Conservation (phyloP, 2,888 invertebrate genomes). For the Nomada fabriciana region DNA sequence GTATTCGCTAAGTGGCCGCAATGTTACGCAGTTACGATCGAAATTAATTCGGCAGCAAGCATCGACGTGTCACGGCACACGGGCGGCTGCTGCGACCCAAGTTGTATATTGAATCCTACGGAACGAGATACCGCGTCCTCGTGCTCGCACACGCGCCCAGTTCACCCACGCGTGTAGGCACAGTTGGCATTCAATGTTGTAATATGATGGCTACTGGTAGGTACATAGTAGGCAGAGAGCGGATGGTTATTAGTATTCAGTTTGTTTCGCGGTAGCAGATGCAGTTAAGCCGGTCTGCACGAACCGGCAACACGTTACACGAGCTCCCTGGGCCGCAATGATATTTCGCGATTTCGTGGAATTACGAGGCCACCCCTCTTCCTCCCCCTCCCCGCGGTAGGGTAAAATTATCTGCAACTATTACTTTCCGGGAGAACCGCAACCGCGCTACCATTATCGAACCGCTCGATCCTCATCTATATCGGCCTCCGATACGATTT, state of each 20-base stretch:
- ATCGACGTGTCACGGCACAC: conserved; percentile 49
- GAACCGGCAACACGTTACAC: conserved; percentile 70
- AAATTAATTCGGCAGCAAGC: conserved; percentile 65
- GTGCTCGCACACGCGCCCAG: background rate
- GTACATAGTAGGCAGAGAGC: conserved; percentile 44
- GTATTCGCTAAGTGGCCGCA: conserved; percentile 51
- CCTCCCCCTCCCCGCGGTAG: background rate
- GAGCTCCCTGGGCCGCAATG: conserved; percentile 43
- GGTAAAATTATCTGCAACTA: conserved; percentile 61
- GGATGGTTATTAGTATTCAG: conserved; percentile 81
- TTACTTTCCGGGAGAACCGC: conserved; percentile 48
- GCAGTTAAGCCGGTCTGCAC: conserved; percentile 76
- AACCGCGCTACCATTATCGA: conserved; percentile 37
- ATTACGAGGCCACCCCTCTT: conserved; percentile 30
- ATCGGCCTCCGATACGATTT: conserved; percentile 31
- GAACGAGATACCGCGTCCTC: conserved; percentile 30
- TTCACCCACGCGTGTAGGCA: conserved; percentile 46
- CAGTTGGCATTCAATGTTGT: conserved; percentile 72
- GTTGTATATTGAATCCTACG: conserved; percentile 65
- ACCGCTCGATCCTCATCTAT: conserved; percentile 5
- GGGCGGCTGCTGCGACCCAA: conserved; percentile 48
- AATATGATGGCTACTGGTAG: conserved; percentile 45
- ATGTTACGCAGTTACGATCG: conserved; percentile 58
- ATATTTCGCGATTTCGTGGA: conserved; percentile 61
- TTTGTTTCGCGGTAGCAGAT: conserved; percentile 80